Percentiles rank a stretch among this genome's conserved stretches.
These are phyloP conservation scores for Lophochroa leadbeateri DNA, from an alignment of 2,113 vertebrate genomes.

Conservation along the genomic window DNA sequence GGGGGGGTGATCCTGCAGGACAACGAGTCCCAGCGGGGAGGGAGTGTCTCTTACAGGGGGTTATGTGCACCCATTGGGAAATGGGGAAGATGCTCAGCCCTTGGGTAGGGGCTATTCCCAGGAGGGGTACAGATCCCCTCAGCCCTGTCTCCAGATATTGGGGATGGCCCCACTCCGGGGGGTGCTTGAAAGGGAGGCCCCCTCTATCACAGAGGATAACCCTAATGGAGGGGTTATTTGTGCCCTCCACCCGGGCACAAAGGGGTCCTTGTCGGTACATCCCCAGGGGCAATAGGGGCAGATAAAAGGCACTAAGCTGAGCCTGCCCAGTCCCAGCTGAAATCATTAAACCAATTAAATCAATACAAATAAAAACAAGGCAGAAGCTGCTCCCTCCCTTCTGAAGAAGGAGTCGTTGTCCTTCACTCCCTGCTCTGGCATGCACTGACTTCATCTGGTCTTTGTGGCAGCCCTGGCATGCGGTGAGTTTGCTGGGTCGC, in stretches of 20 bases:
- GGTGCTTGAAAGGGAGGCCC: neutral
- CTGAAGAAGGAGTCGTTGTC: neutral
- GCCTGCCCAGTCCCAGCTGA: neutral
- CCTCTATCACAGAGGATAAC: neutral
- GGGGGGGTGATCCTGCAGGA: fast-evolving
- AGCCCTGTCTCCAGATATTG: fast-evolving
- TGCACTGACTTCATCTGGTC: neutral
- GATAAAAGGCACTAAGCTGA: neutral
- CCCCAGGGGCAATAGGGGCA: neutral
- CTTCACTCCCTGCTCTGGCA: neutral
- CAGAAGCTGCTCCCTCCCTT: neutral
- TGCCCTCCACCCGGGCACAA: neutral
- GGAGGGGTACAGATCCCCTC: fast-evolving
- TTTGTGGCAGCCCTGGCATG: neutral
- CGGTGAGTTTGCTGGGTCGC: neutral
- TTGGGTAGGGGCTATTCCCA: fast-evolving
- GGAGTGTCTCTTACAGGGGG: neutral
- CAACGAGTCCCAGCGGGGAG: fast-evolving
- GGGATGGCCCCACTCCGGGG: no score
- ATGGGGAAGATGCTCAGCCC: fast-evolving
- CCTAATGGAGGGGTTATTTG: neutral
- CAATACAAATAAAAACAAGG: neutral
- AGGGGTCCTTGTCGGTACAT: neutral
- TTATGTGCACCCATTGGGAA: fast-evolving
- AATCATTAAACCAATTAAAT: constrained; percentile 53